Base-by-base conservation (phyloP, 92 coral and sea anemone species). In the Zoanthus solanderi region DNA sequence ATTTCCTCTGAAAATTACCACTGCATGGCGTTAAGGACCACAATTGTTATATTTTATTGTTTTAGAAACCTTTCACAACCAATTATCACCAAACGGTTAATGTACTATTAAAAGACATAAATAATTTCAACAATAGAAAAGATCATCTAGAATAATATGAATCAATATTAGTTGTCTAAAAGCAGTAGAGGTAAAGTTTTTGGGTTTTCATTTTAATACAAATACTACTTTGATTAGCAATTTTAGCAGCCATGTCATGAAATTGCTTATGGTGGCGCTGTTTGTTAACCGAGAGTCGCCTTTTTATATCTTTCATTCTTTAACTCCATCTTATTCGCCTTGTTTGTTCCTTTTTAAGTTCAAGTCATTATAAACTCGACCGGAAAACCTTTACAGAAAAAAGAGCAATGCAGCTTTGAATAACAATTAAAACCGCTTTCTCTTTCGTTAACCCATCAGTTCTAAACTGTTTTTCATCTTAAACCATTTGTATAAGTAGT, bases 1-100 rank as follows among this genome's bases (percentile, higher is more conserved):
- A 16, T 63, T 63, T 63, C 69, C 28, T 63, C 30, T 69, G 75
- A 69, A 69, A 69, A 69, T 69, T 34, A 69, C 75, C 30, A 12
- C 30, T 29, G 42, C 75, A 69, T 14, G 30, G 17, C 46, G 15
- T 69, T 69, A 69, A 69, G 75, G 31, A 31, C 45, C 16, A 30
- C 75, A 13, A 69, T 23, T 69, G 16, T 69, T 69, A 11, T 34
- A 29, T 31, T 69, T 69, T 69, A 69, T 69, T 69, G 75, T 69
- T 23, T 14, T 31, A 23, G 32, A 34, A 2, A 12, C 16, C 9
- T 30, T 34, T 34, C 16, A 34, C 47, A 30, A 69, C 31, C 46
- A 69, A 30, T 69, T 69, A 30, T 34, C 75, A 34, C 75, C 46
- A 34, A 30, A 69, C 31, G 42, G 46, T 69, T 9, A 23, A 63